Conservation (phyloP, 2,888 invertebrate genomes). For the Phoenoteleia sp. region DNA sequence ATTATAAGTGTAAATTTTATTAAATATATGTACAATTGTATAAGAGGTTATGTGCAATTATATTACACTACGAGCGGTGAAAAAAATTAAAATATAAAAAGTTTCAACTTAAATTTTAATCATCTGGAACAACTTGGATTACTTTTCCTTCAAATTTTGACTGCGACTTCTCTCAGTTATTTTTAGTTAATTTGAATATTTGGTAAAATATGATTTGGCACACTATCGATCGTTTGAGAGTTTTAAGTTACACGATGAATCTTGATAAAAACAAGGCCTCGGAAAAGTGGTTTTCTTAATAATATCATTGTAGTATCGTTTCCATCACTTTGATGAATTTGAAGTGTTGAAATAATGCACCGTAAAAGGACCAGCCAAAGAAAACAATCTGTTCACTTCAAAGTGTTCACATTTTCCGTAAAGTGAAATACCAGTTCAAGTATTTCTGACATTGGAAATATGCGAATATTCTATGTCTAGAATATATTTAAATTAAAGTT, state of each 20-base stretch:
- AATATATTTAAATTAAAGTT: not conserved
- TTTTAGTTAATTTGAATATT: slow-evolving; percentile 17
- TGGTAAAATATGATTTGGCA: slow-evolving; percentile 5
- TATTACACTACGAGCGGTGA: no score
- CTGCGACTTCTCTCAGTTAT: not conserved
- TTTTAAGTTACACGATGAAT: not conserved
- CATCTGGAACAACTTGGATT: no score
- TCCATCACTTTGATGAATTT: slow-evolving; percentile 41
- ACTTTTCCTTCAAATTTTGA: no score
- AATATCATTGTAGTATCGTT: slow-evolving; percentile 39
- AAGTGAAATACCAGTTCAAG: slow-evolving; percentile 15
- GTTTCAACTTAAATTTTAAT: no score
- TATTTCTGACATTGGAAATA: not conserved
- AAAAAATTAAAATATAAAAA: no score
- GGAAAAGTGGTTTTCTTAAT: slow-evolving; percentile 30
- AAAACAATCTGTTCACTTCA: slow-evolving; percentile 27
- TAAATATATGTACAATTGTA: no score
- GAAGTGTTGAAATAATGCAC: slow-evolving; percentile 30
- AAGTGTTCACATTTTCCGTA: slow-evolving; percentile 43
- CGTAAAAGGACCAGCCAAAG: slow-evolving; percentile 19
- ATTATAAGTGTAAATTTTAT: no score
- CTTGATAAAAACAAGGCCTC: slow-evolving; percentile 24
- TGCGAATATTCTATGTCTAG: slow-evolving; percentile 2
- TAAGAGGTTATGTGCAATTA: no score
- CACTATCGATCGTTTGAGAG: not conserved